Evolutionary conservation across 2,888 invertebrate species (phyloP), one percentile per base, ranked within the genome.

Genomic region (Epiblema foenella): DNA sequence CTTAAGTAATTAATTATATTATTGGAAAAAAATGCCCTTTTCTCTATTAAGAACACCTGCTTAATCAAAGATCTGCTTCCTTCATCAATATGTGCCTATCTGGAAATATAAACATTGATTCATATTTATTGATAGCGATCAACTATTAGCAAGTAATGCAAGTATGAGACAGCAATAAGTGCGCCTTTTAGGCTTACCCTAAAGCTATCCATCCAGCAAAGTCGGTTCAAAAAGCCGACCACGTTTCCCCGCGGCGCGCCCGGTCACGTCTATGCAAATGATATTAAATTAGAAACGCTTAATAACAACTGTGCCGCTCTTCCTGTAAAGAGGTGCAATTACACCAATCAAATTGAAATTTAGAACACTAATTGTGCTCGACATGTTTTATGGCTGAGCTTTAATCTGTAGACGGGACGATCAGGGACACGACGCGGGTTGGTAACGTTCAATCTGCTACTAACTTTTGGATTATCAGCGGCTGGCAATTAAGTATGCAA

Each of bases 201-300:
- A 56, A 20, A 56, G 12, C 63, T 37, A 20, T 64, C 52, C 54
- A 39, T 54, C 17, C 33, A 17, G 17, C 56, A 56, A 52, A 52
- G 66, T 64, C 39, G 52, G 66, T 71, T 69, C 64, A 75, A 59
- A 76, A 75, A 73, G 57, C 64, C 74, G 63, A 42, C 71, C 74
- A 72, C 74, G 68, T 57, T 66, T 66, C 70, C 70, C 72, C 76
- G 51, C 60, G 59, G 65, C 73, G 69, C 75, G 81, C 77, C 85
- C 81, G 90, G 89, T 91, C 91, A 90, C 91, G 93, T 91, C 85
- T 93, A 93, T 93, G 93, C 93, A 93, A 93, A 93, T 93, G 84
- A 89, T 90, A 89, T 92, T 91, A 92, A 93, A 93, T 93, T 92
- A 91, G 90, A 89, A 93, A 83, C 93, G 90, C 93, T 93, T 93